Evolutionary conservation across 2,113 vertebrate genomes (phyloP), one percentile per base, ranked within the genome.

Genomic region (Chrysochloris asiatica): DNA sequence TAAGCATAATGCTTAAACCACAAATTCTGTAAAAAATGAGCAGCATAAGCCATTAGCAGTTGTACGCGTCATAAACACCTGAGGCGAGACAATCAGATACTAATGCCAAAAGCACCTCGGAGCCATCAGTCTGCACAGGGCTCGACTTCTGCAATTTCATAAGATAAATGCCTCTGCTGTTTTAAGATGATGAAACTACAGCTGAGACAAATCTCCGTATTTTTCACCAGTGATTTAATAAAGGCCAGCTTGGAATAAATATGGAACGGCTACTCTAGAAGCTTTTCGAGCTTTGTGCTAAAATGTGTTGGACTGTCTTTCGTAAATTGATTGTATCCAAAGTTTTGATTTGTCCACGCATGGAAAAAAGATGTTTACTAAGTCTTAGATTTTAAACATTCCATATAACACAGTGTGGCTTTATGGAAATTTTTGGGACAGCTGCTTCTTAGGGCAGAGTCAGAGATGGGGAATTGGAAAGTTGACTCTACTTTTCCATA

Each of bases 221-320:
- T 98, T 98, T 98, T 97, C 97, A 97, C 91, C 94, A 89, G 96
- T 97, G 97, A 98, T 98, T 98, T 98, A 98, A 98, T 98, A 98
- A 98, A 97, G 93, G 96, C 95, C 95, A 96, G 96, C 95, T 97
- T 97, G 93, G 97, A 97, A 98, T 98, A 98, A 98, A 98, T 98
- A 98, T 96, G 97, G 97, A 97, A 97, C 86, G 88, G 91, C 96
- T 95, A 96, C 95, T 97, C 81, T 65, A 86, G 95, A 97, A 97
- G 95, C 93, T 96, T 96, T 91, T 95, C 89, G 83, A 89, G 89
- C 90, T 87, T 41, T 82, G 56, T 96, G 93, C 92, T 96, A 94
- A 97, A 98, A 97, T 94, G 93, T 77, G 63, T 83, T 94, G 96
- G 89, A 95, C 88, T 97, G 97, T 96, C 94, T 93, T 91, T 91